Conservation (phyloP, 2,113 vertebrate species). For the Struthio camelus region DNA sequence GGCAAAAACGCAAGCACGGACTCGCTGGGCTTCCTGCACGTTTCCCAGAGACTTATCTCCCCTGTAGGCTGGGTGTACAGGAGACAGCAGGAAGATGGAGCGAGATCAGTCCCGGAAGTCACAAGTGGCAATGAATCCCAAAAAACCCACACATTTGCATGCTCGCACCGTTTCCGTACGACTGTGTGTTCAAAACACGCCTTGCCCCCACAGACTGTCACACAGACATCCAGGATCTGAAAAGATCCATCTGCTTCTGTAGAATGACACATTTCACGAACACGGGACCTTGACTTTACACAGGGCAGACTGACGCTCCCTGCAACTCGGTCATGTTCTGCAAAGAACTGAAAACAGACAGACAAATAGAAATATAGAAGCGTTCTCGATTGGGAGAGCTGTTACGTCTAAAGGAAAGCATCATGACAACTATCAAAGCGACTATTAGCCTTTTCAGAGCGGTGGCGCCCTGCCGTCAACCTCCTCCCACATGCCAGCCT, state of each 20-base stretch:
- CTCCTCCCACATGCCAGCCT: background rate
- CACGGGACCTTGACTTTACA: rapidly evolving
- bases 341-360: background rate
- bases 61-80: background rate
- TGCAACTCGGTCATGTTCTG: background rate
- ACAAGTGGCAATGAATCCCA: background rate
- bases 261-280: background rate
- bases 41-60: background rate
- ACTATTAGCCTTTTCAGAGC: background rate
- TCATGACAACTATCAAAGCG: background rate
- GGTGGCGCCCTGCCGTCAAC: background rate
- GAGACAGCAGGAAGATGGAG: background rate
- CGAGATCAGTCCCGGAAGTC: background rate
- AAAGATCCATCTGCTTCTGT: background rate
- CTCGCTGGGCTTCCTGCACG: background rate
- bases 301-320: background rate
- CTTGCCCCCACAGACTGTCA: background rate
- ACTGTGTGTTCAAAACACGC: background rate
- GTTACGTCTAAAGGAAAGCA: background rate
- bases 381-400: background rate
- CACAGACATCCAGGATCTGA: background rate
- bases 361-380: background rate
- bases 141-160: background rate
- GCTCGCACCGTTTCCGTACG: background rate
- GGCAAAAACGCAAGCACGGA: rapidly evolving